phyloP scores from a whole-genome alignment of 2,113 vertebrate genomes.

The Girardinichthys multiradiatus region DNA sequence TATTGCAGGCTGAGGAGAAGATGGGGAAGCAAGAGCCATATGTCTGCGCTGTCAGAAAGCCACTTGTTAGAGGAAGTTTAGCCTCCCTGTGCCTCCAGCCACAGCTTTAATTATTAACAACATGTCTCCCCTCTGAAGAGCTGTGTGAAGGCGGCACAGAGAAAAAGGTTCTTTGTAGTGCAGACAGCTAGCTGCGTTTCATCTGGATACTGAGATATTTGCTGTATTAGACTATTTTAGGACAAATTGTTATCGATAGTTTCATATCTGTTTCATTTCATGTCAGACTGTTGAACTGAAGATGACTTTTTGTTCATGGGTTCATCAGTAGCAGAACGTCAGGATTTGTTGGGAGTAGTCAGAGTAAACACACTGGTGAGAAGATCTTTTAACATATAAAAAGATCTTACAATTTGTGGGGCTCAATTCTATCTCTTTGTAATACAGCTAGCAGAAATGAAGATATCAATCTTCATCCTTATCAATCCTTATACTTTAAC shows the following conservation, averaged over 20 bases:
- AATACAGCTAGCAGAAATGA: neutral
- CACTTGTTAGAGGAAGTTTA: constrained; percentile 82
- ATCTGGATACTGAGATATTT: constrained; percentile 46
- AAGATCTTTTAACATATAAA: neutral
- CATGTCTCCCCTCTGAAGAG: constrained; percentile 72
- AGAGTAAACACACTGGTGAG: neutral
- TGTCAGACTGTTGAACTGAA: neutral
- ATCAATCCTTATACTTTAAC: no score
- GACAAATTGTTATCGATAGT: neutral
- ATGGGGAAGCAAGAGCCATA: constrained; percentile 68
- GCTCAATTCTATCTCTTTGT: neutral
- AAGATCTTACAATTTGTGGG: neutral
- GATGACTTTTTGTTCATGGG: neutral
- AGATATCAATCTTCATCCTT: no score
- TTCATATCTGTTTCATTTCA: neutral
- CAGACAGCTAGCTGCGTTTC: constrained; percentile 39
- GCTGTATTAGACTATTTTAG: constrained; percentile 22
- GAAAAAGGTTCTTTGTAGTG: constrained; percentile 64
- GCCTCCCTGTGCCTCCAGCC: constrained; percentile 79
- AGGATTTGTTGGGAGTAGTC: neutral
- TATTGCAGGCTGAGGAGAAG: constrained; percentile 66
- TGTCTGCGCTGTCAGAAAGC: constrained; percentile 78
- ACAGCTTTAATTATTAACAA: constrained; percentile 82
- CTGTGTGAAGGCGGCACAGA: constrained; percentile 62
- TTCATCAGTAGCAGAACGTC: neutral